Evolutionary conservation across 2,888 invertebrate species (phyloP), one percentile per base, ranked within the genome.

Genomic region (Coelinius sp.): DNA sequence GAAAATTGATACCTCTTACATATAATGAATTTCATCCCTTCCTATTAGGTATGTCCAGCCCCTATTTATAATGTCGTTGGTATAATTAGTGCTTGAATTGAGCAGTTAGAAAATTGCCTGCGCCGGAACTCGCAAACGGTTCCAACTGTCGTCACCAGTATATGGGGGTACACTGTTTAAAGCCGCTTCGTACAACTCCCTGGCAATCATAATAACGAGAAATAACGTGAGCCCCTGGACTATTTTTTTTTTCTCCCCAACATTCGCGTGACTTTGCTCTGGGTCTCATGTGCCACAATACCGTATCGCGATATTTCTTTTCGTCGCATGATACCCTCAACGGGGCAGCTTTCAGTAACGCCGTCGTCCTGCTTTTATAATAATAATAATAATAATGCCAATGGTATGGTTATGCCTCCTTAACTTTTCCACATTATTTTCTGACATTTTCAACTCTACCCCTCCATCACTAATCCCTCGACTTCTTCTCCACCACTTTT

Each of bases 221-320:
- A 75, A 77, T 75, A 77, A 77, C 75, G 75, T 70, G 75, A 71
- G 71, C 66, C 62, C 73, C 72, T 70, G 68, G 59, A 24, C 64
- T 46, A 14, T 49, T 44, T 59, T 68, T 53, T 67, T 53, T 24
- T n/a, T n/a, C n/a, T n/a, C n/a, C n/a, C n/a, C n/a, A 10, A 14
- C 8, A 63, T 46, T 75, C 73, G 75, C 77, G 75, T 77, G 75
- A 75, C 76, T 71, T 75, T 71, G 73, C 56, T 68, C 66, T 71
- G 31, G 22, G 59, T 56, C 44, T 71, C 76, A 72, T 76, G 77
- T 76, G 79, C 81, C 82, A 82, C 83, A 63, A 85, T 83, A 85
- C 85, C 81, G 83, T 85, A 84, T 85, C 85, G 83, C 73, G 76
- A 83, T 86, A 84, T 85, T 85, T 84, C 82, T 82, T 80, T 67